Evolutionary conservation across 2,113 vertebrate genomes (phyloP).

Genomic region (Talpa occidentalis): DNA sequence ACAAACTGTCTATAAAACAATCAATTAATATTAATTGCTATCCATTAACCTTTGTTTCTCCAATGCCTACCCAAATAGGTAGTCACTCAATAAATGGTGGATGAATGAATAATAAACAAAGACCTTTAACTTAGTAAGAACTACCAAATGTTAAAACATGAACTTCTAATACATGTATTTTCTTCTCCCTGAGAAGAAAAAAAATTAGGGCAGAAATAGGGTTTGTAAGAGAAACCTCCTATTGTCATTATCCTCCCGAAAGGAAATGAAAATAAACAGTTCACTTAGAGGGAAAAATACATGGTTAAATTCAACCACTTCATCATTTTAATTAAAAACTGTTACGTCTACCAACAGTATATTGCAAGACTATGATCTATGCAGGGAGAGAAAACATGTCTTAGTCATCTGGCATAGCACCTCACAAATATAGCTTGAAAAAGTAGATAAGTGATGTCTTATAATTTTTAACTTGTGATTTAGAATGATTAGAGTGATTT

Average conservation of each 20-base stretch:
- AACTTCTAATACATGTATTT: not conserved
- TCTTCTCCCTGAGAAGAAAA: not conserved
- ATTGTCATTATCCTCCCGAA: not conserved
- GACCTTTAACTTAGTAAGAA: not conserved
- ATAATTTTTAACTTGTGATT: conserved; percentile 20
- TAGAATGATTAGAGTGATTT: not conserved
- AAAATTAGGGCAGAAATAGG: not conserved
- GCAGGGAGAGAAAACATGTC: not conserved
- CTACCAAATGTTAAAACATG: conserved; percentile 20
- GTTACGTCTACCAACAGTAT: not conserved
- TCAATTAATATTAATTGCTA: conserved; percentile 9
- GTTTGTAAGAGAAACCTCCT: not conserved
- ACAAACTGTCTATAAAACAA: conserved; percentile 9
- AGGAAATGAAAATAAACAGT: conserved; percentile 21
- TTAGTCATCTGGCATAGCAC: not conserved
- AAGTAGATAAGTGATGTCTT: not conserved
- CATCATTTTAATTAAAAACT: conserved; percentile 37
- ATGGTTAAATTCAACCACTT: not conserved
- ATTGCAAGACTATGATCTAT: not conserved
- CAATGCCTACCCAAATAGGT: not conserved
- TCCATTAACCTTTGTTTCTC: conserved; percentile 2
- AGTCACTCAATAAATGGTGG: conserved; percentile 14
- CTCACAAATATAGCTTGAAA: conserved; percentile 38
- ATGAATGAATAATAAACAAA: conserved; percentile 19
- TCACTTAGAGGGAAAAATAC: not conserved